Evolutionary conservation across 2,888 invertebrate species (phyloP).

Genomic region (Ditylenchus weischeri): DNA sequence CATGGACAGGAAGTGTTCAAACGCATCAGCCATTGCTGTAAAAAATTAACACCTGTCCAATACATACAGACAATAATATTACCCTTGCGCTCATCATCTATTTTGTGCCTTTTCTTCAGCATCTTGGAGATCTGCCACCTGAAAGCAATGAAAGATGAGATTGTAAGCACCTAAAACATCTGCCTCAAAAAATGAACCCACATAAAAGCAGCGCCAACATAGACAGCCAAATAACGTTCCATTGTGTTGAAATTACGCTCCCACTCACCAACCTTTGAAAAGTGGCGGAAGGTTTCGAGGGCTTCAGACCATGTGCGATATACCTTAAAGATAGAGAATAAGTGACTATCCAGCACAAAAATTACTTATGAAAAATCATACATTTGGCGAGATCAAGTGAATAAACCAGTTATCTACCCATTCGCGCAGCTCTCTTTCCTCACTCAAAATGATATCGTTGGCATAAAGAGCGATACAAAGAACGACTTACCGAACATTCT

Average conservation of each 20-base stretch:
- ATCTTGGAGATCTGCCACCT: constrained; percentile 72
- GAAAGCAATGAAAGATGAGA: background rate
- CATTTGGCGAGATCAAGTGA: constrained; percentile 90
- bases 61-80: constrained; percentile 78
- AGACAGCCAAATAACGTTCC: constrained; percentile 82
- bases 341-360: background rate
- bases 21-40: constrained; percentile 77
- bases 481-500: constrained; percentile 28
- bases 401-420: constrained; percentile 89
- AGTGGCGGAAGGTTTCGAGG: constrained; percentile 86
- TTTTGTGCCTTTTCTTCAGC: constrained; percentile 77
- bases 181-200: constrained; percentile 63
- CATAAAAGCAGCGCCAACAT: constrained; percentile 89
- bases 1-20: constrained; percentile 55
- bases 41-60: constrained; percentile 65
- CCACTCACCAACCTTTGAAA: constrained; percentile 88
- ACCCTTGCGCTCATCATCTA: constrained; percentile 81
- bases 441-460: constrained; percentile 64
- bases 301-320: constrained; percentile 72
- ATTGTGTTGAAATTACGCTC: constrained; percentile 78
- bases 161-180: background rate
- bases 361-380: constrained; percentile 62
- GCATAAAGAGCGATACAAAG: background rate
- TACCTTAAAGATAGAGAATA: background rate
- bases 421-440: constrained; percentile 87